Evolutionary conservation across 2,113 vertebrate species (phyloP), one percentile per base, ranked within the genome.

Genomic region (Oreochromis aureus): DNA sequence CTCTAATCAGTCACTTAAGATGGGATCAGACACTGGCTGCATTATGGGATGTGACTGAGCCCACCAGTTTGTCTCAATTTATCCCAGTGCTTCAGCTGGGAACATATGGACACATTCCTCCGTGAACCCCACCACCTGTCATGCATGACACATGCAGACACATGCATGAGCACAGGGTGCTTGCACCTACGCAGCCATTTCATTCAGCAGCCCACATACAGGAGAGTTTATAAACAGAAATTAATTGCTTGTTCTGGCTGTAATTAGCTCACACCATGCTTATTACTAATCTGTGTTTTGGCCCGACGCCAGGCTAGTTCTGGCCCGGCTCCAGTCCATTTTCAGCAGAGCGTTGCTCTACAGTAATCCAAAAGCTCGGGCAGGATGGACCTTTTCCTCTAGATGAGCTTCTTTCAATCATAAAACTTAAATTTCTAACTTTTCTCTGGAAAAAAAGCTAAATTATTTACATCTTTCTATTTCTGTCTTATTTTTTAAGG

Each of bases 281-380:
- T 95, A 96, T 96, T 96, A 93, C 96, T 96, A 96, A 97, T 97
- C 96, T 96, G 95, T 92, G 89, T 89, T 81, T 95, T 97, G 96
- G 96, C 94, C 81, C 6, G 2, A 63, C 7, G 93, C 95, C 95
- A 96, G 92, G 56, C 71, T 56, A 66, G 91, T 91, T 91, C 94
- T 96, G 96, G 95, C 95, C 86, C 9, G 0, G 61, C 54, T 96
- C 96, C 96, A 96, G 94, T 92, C 91, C 92, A 82, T 90, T 91
- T 89, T 88, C 85, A 89, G 83, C 85, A 85, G 83, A 79, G 81
- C 58, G 86, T 83, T 83, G 85, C 73, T 79, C 80, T 58, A 84
- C 87, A 82, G 86, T 93, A 93, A 95, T 95, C 94, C 89, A 92
- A 93, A 92, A 93, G 59, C 92, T 89, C 82, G 19, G 90, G 81